These are phyloP conservation scores for Geotrypetes seraphini DNA, from an alignment of 2,797 vertebrate genomes.

Conservation along the genomic window DNA sequence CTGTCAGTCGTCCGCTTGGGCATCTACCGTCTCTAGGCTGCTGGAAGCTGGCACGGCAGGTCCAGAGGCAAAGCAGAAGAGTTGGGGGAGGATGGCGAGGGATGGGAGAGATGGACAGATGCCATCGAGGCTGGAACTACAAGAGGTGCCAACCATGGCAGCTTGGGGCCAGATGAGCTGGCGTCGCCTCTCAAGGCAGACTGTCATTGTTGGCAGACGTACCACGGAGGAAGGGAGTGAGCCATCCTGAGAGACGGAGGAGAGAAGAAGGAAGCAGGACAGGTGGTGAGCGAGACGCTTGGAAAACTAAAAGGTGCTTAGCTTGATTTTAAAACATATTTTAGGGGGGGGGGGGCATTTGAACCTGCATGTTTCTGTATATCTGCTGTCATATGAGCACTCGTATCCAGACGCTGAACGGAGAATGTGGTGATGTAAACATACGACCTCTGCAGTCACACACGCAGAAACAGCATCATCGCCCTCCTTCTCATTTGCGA, in stretches of 20 bases:
- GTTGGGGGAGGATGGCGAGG: slow-evolving; percentile 22
- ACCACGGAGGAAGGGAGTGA: slow-evolving; percentile 20
- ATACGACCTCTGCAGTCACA: too few species aligned
- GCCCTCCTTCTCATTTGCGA: too few species aligned
- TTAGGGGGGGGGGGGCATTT: background rate
- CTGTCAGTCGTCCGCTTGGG: background rate
- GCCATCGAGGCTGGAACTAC: slow-evolving; percentile 32
- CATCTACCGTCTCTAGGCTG: slow-evolving; percentile 15
- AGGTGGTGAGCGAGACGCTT: background rate
- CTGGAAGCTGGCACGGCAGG: slow-evolving; percentile 34
- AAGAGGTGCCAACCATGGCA: slow-evolving; percentile 34
- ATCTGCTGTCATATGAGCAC: background rate
- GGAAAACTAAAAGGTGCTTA: slow-evolving; percentile 24
- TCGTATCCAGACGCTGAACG: too few species aligned
- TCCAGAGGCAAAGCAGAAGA: slow-evolving; percentile 23
- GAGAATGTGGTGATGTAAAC: too few species aligned
- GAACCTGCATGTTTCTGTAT: background rate
- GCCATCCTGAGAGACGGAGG: background rate
- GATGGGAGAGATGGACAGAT: slow-evolving; percentile 38
- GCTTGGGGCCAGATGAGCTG: slow-evolving; percentile 32
- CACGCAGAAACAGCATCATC: too few species aligned
- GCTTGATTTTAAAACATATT: slow-evolving; percentile 2
- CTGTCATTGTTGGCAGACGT: slow-evolving; percentile 15
- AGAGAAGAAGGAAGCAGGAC: background rate
- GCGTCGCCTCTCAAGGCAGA: slow-evolving; percentile 9